Base-by-base conservation (phyloP, 1,140 invertebrate genomes). In the Cyclina sinensis region DNA sequence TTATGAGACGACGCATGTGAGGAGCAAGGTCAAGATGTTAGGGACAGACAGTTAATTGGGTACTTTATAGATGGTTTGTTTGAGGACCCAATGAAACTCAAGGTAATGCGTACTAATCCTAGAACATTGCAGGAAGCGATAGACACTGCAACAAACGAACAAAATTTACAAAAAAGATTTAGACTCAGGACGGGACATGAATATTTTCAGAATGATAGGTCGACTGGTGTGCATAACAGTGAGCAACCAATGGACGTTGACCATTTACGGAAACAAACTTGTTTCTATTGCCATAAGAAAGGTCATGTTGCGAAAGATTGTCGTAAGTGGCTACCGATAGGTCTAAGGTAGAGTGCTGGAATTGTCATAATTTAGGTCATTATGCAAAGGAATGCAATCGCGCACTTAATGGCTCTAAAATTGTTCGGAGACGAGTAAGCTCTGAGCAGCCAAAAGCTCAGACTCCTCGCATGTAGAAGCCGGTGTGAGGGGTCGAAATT, bases 71-170 rank as follows among this genome's bases (percentile, higher is more conserved):
- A 91, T 30, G 84, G 78, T 0, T 24, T 91, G 4, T 51, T 14
- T n/a, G 35, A 81, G 21, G 82, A 90, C 54, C 65, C 46, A 43
- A 11, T 88, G 9, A 84, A 62, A 85, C n/a, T 88, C n/a, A 86
- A 86, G 62, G 24, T 90, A 16, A 85, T 90, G 74, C 39, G 80
- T 46, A 24, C 79, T 16, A 85, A 88, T n/a, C n/a, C n/a, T n/a
- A n/a, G n/a, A n/a, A n/a, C n/a, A n/a, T n/a, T 88, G 16, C 37
- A 65, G 48, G 59, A 43, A 0, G 86, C 86, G 21, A 35, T 90
- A 9, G 51, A 1, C 0, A 46, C 39, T 0, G 89, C 89, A 2
- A 87, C 65, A 32, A 14, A 11, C 11, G 89, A 90, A 62, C 78
- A 84, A 48, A 90, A 88, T 46, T 24, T 88, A 43, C 37, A 24